Evolutionary conservation across 2,888 invertebrate genomes (phyloP).

Genomic region (Tenthredo livida): DNA sequence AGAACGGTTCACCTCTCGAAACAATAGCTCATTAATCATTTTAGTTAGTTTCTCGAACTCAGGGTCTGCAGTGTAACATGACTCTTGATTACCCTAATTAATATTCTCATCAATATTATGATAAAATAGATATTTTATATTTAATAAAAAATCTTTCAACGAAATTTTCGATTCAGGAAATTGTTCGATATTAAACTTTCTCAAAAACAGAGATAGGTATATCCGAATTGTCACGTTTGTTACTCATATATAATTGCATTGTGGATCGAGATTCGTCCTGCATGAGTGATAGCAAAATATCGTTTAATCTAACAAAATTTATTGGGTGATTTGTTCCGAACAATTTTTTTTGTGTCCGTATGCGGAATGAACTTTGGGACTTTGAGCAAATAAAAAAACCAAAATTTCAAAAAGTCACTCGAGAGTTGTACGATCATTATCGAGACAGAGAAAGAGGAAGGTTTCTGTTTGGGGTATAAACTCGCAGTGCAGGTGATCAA

Average conservation of each 20-base stretch:
- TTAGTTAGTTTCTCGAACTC: not conserved
- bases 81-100: not conserved
- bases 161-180: not conserved
- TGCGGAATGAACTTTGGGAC: not conserved
- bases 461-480: conserved; percentile 1
- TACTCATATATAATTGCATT: not conserved
- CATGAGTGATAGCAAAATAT: not conserved
- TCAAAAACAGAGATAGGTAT: not conserved
- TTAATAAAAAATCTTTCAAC: not conserved
- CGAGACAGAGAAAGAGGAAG: not conserved
- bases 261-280: not conserved
- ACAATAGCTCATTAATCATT: too few species aligned
- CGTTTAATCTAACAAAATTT: not conserved
- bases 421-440: not conserved
- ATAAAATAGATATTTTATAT: not conserved
- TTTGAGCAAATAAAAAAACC: not conserved
- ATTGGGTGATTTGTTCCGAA: not conserved
- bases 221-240: not conserved
- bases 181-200: not conserved
- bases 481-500: conserved; percentile 14
- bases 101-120: not conserved
- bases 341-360: not conserved
- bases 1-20: not conserved
- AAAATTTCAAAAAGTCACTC: not conserved
- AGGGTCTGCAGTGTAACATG: not conserved